A percentile compares a stretch with the other conserved stretches of the same genome.
Evolutionary conservation across 2,113 vertebrate genomes (phyloP).

Genomic region (Rhinichthys klamathensis): DNA sequence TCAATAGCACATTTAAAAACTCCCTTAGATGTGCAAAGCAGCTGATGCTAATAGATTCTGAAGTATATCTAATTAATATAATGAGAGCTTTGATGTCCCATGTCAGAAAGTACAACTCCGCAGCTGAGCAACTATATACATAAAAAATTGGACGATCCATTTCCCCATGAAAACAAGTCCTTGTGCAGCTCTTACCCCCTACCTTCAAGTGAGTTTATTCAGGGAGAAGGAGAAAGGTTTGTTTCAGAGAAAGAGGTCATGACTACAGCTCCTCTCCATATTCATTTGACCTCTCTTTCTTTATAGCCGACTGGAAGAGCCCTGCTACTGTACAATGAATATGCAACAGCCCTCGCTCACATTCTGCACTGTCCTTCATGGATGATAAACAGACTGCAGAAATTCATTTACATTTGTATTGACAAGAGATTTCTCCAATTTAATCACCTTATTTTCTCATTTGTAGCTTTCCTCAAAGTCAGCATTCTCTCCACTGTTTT

Average conservation of each 20-base stretch:
- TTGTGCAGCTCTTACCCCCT: neutral
- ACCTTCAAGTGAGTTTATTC: conserved; percentile 2
- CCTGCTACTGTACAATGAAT: conserved; percentile 49
- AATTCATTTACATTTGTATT: conserved; percentile 58
- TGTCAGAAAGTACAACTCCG: conserved; percentile 60
- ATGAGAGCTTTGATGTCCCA: conserved; percentile 73
- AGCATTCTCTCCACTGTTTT: conserved; percentile 8
- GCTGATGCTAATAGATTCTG: conserved; percentile 62
- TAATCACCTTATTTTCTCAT: conserved; percentile 55
- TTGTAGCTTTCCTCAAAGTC: conserved; percentile 50
- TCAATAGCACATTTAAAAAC: conserved; percentile 56
- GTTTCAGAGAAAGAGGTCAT: conserved; percentile 38
- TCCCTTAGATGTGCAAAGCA: conserved; percentile 64
- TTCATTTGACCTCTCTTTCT: conserved; percentile 53
- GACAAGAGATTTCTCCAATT: conserved; percentile 55
- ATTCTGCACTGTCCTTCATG: conserved; percentile 46
- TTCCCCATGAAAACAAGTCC: conserved; percentile 39
- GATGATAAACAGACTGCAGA: conserved; percentile 51
- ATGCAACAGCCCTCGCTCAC: conserved; percentile 36
- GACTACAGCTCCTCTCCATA: conserved; percentile 41
- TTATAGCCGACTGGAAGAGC: conserved; percentile 25
- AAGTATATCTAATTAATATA: conserved; percentile 72
- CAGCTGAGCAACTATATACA: conserved; percentile 48
- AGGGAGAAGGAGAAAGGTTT: conserved; percentile 26
- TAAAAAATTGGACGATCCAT: conserved; percentile 59